These are phyloP conservation scores for Xiphorhynchus erythropygius DNA, from an alignment of 2,797 vertebrate genomes.

Conservation along the genomic window DNA sequence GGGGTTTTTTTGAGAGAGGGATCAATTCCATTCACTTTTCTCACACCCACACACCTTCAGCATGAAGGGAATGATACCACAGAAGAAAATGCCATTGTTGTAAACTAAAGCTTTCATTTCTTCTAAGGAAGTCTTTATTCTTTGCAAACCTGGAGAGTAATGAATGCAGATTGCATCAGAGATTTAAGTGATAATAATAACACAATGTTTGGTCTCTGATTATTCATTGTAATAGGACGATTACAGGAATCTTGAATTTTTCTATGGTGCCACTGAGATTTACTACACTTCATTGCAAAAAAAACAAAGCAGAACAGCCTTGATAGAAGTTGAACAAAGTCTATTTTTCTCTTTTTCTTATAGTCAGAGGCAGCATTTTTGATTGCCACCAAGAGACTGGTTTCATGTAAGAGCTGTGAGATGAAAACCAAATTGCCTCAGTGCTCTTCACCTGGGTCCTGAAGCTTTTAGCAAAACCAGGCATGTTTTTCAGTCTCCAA, in stretches of 20 bases:
- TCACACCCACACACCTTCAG: not conserved
- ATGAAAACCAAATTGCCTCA: not conserved
- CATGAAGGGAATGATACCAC: not conserved
- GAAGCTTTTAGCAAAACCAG: not conserved
- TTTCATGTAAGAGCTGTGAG: not conserved
- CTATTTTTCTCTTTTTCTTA: constrained; percentile 11
- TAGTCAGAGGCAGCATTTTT: not conserved
- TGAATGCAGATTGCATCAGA: constrained; percentile 51
- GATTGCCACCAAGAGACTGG: not conserved
- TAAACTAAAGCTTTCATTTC: not conserved
- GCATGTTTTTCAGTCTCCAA: not conserved
- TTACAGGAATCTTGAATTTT: constrained; percentile 24
- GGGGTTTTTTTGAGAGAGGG: not conserved
- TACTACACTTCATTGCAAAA: not conserved
- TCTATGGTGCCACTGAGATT: not conserved
- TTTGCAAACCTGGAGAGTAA: constrained; percentile 11
- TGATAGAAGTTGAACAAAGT: not conserved
- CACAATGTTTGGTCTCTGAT: constrained; percentile 29
- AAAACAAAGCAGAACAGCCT: not conserved
- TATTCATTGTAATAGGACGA: constrained; percentile 20
- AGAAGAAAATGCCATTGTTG: not conserved
- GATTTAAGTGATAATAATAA: constrained; percentile 11
- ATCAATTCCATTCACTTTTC: not conserved
- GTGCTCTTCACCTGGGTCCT: not conserved
- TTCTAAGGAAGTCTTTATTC: not conserved